Conservation (phyloP, 2,888 invertebrate genomes). For the Petrophora chlorosata region DNA sequence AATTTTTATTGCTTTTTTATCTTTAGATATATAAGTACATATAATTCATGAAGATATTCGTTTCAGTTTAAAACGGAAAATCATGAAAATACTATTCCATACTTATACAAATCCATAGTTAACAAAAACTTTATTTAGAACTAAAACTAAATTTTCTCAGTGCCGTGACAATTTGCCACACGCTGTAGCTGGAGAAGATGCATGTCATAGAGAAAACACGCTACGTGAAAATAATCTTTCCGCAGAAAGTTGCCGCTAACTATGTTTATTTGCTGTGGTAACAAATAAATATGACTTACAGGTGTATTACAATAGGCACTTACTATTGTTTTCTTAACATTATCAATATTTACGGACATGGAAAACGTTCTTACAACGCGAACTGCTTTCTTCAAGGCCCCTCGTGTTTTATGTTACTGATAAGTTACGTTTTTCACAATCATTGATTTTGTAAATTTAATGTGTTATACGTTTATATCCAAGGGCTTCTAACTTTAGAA, state of each 20-base stretch:
- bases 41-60: no score
- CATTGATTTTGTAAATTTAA: background rate
- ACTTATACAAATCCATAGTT: no score
- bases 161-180: no score
- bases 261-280: constrained; percentile 16
- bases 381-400: background rate
- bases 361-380: background rate
- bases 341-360: background rate
- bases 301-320: background rate
- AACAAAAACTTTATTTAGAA: no score
- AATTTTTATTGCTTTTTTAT: no score
- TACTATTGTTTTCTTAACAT: constrained; percentile 5
- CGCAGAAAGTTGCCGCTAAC: constrained; percentile 9
- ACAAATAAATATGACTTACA: constrained; percentile 1
- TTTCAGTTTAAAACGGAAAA: no score
- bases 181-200: no score
- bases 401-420: background rate
- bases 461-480: background rate
- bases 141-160: no score
- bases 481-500: constrained; percentile 19
- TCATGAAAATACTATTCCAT: no score
- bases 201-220: background rate
- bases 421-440: background rate
- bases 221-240: constrained; percentile 7
- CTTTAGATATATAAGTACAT: no score